phyloP scores from a whole-genome alignment of 2,113 vertebrate genomes.

The Orientallactaga bullata region DNA sequence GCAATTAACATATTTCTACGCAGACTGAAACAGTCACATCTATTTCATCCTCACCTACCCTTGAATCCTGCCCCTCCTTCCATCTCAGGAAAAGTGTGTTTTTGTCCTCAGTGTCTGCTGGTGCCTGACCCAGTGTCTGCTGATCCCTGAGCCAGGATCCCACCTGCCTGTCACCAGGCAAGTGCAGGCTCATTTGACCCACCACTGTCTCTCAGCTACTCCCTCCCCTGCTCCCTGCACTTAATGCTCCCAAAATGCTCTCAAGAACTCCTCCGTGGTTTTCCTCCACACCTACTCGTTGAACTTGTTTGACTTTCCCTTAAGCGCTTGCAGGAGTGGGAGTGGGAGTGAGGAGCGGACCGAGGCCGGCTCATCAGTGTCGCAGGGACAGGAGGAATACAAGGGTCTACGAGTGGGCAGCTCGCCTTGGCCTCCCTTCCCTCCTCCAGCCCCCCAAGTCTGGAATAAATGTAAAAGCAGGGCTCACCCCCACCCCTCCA shows the following conservation, averaged over 20 bases:
- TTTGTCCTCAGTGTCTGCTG: background rate
- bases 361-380: too few species aligned
- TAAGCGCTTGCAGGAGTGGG: background rate
- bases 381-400: background rate
- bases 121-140: constrained; percentile 5
- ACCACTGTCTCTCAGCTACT: background rate
- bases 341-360: background rate
- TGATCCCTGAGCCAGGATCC: background rate
- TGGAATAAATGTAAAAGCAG: background rate
- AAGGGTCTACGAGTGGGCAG: background rate
- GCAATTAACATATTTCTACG: background rate
- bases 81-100: background rate
- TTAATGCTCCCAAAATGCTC: constrained; percentile 5
- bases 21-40: background rate
- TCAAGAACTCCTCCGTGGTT: background rate
- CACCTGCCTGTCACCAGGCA: background rate
- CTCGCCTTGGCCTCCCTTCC: background rate
- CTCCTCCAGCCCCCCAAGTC: background rate
- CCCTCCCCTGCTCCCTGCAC: background rate
- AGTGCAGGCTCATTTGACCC: constrained; percentile 54
- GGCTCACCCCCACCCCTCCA: too few species aligned
- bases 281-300: background rate
- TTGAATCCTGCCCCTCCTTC: background rate
- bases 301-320: constrained; percentile 17
- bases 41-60: background rate